These are phyloP conservation scores for Melanerpes aurifrons DNA, from an alignment of 2,113 vertebrate genomes.

Conservation along the genomic window DNA sequence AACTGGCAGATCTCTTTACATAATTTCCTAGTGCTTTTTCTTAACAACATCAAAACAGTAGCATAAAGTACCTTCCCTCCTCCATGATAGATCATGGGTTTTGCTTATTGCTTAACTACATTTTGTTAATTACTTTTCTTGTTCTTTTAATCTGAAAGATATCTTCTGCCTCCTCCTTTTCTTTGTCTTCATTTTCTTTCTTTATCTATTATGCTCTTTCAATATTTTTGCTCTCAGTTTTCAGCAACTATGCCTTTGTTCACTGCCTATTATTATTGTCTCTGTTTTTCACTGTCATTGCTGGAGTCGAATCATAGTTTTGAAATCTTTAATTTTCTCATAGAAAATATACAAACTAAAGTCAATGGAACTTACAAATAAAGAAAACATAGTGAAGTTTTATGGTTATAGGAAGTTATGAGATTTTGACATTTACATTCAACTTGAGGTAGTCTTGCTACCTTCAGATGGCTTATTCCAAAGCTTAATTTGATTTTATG, in stretches of 20 bases:
- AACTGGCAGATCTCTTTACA: neutral
- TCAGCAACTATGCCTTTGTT: neutral
- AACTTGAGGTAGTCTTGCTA: neutral
- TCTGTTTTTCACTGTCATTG: neutral
- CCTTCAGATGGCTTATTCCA: neutral
- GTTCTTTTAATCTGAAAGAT: neutral
- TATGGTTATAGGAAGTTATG: neutral
- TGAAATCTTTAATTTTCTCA: neutral
- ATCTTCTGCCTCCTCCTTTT: neutral
- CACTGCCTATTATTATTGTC: neutral
- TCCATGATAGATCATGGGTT: neutral
- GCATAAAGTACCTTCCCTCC: neutral
- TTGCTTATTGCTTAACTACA: neutral
- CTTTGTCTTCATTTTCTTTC: neutral
- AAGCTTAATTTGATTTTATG: slow-evolving; percentile 34
- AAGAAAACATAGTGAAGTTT: neutral
- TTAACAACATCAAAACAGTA: neutral
- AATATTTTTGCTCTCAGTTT: neutral
- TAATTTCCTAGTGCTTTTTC: neutral
- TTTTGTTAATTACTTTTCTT: slow-evolving; percentile 2
- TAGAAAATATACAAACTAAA: neutral
- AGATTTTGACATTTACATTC: neutral
- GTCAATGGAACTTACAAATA: neutral
- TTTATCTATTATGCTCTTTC: neutral
- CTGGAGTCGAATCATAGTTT: neutral